phyloP scores from a whole-genome alignment of 2,113 vertebrate genomes.

The Saimiri boliviensis region DNA sequence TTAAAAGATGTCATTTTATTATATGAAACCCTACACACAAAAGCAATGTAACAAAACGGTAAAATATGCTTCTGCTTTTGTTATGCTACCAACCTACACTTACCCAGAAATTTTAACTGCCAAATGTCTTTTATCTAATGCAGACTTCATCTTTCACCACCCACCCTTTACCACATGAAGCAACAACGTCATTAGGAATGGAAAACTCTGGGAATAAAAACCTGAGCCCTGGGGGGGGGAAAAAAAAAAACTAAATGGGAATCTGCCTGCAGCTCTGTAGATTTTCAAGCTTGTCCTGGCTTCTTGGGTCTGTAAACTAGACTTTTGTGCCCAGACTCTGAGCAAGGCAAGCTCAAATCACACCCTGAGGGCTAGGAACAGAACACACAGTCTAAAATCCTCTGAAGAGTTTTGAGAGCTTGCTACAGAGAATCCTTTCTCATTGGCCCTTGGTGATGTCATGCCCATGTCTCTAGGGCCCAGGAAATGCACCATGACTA shows the following conservation, averaged over 20 bases:
- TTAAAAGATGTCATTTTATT: conserved; percentile 70
- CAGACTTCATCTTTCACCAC: conserved; percentile 71
- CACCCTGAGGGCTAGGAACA: conserved; percentile 52
- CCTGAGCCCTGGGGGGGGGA: conserved; percentile 45
- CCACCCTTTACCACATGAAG: conserved; percentile 68
- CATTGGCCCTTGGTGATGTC: conserved; percentile 72
- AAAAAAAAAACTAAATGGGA: conserved; percentile 64
- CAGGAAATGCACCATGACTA: conserved; percentile 78
- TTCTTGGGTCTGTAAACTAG: conserved; percentile 55
- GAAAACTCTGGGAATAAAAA: conserved; percentile 73
- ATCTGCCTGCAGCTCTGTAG: conserved; percentile 66
- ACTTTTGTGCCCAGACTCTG: conserved; percentile 63
- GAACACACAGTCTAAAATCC: conserved; percentile 65
- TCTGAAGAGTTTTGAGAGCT: conserved; percentile 33
- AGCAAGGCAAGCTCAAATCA: conserved; percentile 61
- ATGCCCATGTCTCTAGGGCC: conserved; percentile 64
- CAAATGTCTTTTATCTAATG: conserved; percentile 70
- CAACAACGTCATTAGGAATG: conserved; percentile 63
- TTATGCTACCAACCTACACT: conserved; percentile 67
- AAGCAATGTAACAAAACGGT: conserved; percentile 60
- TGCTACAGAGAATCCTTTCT: conserved; percentile 30
- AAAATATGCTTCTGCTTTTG: conserved; percentile 68
- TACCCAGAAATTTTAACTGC: conserved; percentile 63
- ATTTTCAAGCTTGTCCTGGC: conserved; percentile 55
- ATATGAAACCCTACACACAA: conserved; percentile 62